Evolutionary conservation across 1,140 invertebrate species (phyloP), one percentile per base, ranked within the genome.

Genomic region (Vanessa atalanta): DNA sequence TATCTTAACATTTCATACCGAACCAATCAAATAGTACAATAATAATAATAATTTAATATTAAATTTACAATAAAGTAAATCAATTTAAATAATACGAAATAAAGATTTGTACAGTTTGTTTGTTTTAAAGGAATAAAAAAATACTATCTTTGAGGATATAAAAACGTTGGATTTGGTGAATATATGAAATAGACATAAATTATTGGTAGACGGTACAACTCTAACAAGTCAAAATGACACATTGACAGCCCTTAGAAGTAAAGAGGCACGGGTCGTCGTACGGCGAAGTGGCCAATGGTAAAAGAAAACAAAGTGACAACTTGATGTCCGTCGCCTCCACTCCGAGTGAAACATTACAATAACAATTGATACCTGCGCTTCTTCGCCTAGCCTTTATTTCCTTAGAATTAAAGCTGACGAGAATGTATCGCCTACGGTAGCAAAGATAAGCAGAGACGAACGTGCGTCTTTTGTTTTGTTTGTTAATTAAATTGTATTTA

Each of bases 261-360:
- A 75, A 80, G 79, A 67, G 79, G 73, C 69, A 47, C 64, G 81
- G 90, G 88, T 91, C 88, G 81, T 81, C 82, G 88, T 72, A 84
- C 90, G 79, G 13, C 65, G 72, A 81, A 88, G 86, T 80, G 80
- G 66, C 78, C 80, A 80, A 84, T 83, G 83, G 83, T 83, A 87
- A 90, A 89, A 90, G 88, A 91, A 90, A 90, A 91, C 84, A 90
- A 88, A 83, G 85, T 89, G 85, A 91, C 88, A 90, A 88, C 77
- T 89, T 83, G 87, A 86, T 89, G 86, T 88, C 86, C 85, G 84
- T 71, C 84, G 77, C 81, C 77, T 74, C 73, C 76, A 79, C 81
- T 80, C 73, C 81, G 77, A 88, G 86, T 83, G 81, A 88, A 79
- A 84, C 80, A 87, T 90, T 90, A 91, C 83, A 91, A 92, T 89